These are phyloP conservation scores for Drosophila watanabei DNA, from an alignment of 1,140 invertebrate genomes.

Conservation along the genomic window DNA sequence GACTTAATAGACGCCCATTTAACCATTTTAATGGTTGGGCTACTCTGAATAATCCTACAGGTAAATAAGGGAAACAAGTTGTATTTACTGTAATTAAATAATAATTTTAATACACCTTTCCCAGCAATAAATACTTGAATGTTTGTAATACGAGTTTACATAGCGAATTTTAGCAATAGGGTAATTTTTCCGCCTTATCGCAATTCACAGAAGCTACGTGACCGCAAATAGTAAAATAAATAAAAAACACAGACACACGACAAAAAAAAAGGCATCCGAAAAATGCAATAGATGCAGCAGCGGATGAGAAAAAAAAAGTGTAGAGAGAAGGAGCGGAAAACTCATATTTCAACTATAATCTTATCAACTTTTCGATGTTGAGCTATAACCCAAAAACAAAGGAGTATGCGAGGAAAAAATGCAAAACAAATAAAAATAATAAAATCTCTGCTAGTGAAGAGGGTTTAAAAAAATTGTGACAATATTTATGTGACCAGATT, in stretches of 20 bases:
- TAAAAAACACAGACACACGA: slow-evolving; percentile 9
- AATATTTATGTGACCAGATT: neutral
- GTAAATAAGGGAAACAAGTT: neutral
- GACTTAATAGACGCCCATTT: slow-evolving; percentile 15
- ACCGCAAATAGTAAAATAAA: slow-evolving; percentile 35
- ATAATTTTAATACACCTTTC: neutral
- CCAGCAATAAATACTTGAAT: neutral
- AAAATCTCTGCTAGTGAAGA: neutral
- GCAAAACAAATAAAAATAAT: slow-evolving; percentile 19
- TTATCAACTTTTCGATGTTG: slow-evolving; percentile 76
- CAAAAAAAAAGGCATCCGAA: slow-evolving; percentile 15
- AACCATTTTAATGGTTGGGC: neutral
- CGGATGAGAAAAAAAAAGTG: neutral
- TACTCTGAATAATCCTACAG: neutral
- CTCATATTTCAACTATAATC: slow-evolving; percentile 76
- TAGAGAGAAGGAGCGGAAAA: slow-evolving; percentile 26
- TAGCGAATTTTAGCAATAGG: neutral
- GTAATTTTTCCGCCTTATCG: slow-evolving; percentile 3
- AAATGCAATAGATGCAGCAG: slow-evolving; percentile 5
- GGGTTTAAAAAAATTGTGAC: neutral
- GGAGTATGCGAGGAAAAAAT: slow-evolving; percentile 17
- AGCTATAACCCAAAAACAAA: slow-evolving; percentile 58
- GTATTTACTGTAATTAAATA: neutral
- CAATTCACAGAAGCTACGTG: slow-evolving; percentile 50
- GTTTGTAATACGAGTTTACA: neutral